Base-by-base conservation (phyloP, 92 coral and sea anemone species). In the Isaurus tuberculatus region DNA sequence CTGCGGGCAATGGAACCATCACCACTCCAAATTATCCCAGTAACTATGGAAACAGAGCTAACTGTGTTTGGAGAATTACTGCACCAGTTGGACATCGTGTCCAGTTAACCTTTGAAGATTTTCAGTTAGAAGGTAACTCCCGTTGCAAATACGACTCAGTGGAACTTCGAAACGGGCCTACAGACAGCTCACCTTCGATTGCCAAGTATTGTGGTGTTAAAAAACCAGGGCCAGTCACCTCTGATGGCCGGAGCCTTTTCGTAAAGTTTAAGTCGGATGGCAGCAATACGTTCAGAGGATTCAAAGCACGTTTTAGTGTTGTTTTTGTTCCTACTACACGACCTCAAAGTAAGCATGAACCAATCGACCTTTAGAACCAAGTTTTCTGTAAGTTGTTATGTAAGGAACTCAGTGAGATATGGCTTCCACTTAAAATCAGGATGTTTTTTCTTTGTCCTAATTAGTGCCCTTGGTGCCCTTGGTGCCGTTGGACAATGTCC, bases 41-140 rank as follows among this genome's bases (percentile, higher is more conserved):
- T 69, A 8, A 65, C 48, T 86, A 86, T 70, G 70, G 70, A 10
- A 19, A 9, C 33, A 20, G 79, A n/a, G 61, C 79, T 4, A 31
- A 75, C 46, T 86, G 89, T 40, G 48, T 61, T 19, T 86, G 89
- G 89, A 67, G 43, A 32, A 86, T 86, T 4, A 40, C 40, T 66
- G 89, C 79, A 19, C 85, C 89, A 8, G 63, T 30, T 33, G 89
- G 89, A 29, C 58, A 30, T 79, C 89, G 85, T 19, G 68, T 86
- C 57, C 55, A 42, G 2, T 32, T 71, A 32, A 42, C n/a, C 0
- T 71, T 71, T 42, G 29, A 13, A 8, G 2, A 1, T 20, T 71
- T 71, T 11, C 3, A 22, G 33, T 71, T 43, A 10, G 77, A 43
- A 25, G 19, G 9, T 0, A 28, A 68, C 19, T 22, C 57, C 53